Evolutionary conservation across 2,797 vertebrate genomes (phyloP).

Genomic region (Atherinosoma microstoma): DNA sequence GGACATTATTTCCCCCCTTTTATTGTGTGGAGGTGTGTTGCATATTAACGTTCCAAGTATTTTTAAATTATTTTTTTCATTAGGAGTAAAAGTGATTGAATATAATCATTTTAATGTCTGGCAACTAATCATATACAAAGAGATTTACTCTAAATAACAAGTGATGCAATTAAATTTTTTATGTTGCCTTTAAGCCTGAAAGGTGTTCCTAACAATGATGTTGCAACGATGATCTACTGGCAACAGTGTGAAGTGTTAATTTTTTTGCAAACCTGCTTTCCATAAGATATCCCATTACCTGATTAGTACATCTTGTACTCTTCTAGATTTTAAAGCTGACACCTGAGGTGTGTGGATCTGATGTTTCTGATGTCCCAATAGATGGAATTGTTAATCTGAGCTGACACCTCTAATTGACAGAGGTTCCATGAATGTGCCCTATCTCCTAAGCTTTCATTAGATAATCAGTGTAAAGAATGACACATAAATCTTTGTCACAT

Average conservation of each 20-base stretch:
- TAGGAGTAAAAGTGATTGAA: not conserved
- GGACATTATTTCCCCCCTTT: slow-evolving; percentile 32
- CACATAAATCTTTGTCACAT: not conserved
- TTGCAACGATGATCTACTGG: slow-evolving; percentile 1
- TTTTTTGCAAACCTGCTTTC: slow-evolving; percentile 20
- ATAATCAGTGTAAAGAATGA: slow-evolving; percentile 10
- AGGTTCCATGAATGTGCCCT: slow-evolving; percentile 6
- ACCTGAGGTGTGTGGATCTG: slow-evolving; percentile 35
- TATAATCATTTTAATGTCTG: not conserved
- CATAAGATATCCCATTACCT: not conserved
- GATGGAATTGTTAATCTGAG: slow-evolving; percentile 34
- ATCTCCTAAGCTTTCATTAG: not conserved
- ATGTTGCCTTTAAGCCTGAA: no score
- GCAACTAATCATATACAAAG: no score
- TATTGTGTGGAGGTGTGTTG: not conserved
- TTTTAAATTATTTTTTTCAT: no score
- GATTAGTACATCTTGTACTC: slow-evolving; percentile 25
- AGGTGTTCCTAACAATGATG: no score
- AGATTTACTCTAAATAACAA: no score
- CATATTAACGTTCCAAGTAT: no score
- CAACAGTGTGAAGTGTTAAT: slow-evolving; percentile 10
- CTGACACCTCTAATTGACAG: slow-evolving; percentile 28
- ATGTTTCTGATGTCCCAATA: slow-evolving; percentile 41
- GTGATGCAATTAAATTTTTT: not conserved
- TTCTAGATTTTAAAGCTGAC: slow-evolving; percentile 40